Percentiles rank a stretch among this genome's conserved stretches.
Evolutionary conservation across 2,888 invertebrate genomes (phyloP).

Genomic region (Acrobasis repandana): DNA sequence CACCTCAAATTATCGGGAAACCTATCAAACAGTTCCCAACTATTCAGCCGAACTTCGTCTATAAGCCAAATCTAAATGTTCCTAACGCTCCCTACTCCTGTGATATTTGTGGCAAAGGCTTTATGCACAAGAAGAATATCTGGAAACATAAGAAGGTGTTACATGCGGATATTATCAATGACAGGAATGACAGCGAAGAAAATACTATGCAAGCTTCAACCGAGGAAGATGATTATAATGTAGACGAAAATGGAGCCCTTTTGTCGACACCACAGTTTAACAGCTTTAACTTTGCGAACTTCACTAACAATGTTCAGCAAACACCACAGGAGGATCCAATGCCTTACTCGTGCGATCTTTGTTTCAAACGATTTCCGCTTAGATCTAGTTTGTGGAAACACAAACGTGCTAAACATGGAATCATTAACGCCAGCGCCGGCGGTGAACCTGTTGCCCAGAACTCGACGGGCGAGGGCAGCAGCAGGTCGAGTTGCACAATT

Average conservation of each 20-base stretch:
- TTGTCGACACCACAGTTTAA: slow-evolving; percentile 78
- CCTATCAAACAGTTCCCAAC: slow-evolving; percentile 67
- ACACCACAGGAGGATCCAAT: slow-evolving; percentile 49
- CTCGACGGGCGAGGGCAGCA: slow-evolving; percentile 48
- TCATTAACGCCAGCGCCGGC: slow-evolving; percentile 56
- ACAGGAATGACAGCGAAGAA: slow-evolving; percentile 76
- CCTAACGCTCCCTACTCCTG: slow-evolving; percentile 82
- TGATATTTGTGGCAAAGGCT: slow-evolving; percentile 85
- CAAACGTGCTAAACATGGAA: slow-evolving; percentile 78
- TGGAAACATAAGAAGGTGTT: slow-evolving; percentile 82
- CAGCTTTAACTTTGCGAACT: slow-evolving; percentile 72
- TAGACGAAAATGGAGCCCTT: slow-evolving; percentile 69
- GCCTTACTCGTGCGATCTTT: slow-evolving; percentile 73
- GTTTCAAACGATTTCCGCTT: slow-evolving; percentile 73
- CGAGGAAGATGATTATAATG: slow-evolving; percentile 75
- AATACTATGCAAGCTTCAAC: slow-evolving; percentile 79
- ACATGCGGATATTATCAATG: slow-evolving; percentile 72
- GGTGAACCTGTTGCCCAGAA: slow-evolving; percentile 45
- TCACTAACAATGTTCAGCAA: slow-evolving; percentile 55
- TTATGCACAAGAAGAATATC: slow-evolving; percentile 81
- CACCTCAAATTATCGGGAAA: slow-evolving; percentile 72
- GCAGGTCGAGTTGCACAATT: slow-evolving; percentile 81
- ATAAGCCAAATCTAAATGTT: slow-evolving; percentile 68
- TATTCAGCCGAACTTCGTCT: slow-evolving; percentile 61
- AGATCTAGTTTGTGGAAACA: slow-evolving; percentile 77